Evolutionary conservation across 2,888 invertebrate species (phyloP), one percentile per base, ranked within the genome.

Genomic region (Antitype chi): DNA sequence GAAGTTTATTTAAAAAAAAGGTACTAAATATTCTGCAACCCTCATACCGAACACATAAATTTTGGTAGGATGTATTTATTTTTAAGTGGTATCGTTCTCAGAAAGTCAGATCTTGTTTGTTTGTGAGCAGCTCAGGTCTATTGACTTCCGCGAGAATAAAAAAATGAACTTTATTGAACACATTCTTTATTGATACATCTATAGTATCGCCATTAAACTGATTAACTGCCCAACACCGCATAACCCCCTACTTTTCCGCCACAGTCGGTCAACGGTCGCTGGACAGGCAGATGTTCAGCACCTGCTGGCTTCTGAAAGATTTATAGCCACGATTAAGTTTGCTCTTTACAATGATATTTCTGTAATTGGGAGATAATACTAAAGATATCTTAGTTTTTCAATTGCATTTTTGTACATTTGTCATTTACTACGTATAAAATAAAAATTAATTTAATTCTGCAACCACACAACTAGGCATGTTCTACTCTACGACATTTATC

Each of bases 291-390:
- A 71, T 83, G 83, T 23, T 20, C 15, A 25, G 13, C 85, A 84
- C 72, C 82, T 73, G 77, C 82, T 57, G 52, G 43, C 9, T 20
- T 43, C 11, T 49, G 23, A 47, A 77, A 68, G 86, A 85, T 86
- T 86, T 85, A 83, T 80, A 28, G 68, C 59, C 23, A 15, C 77
- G 84, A 86, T 85, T 80, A 85, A 75, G 25, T 67, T 70, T 77
- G 80, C 70, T 83, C 84, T 83, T 86, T 86, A n/a, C 63, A 80
- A 72, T 78, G 67, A 68, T 82, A 75, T 82, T 78, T 77, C 63
- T 62, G 60, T 76, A 82, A 85, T 82, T 78, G 73, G 57, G 81
- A 64, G 52, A 52, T 74, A 3, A 81, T 81, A 64, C 25, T 59
- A 32, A 23, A 57, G 74, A 78, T 78, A 43, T 64, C 17, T 32